Percentiles rank a stretch among this genome's conserved stretches.
These are phyloP conservation scores for Aix galericulata DNA, from an alignment of 2,113 vertebrate species.

Conservation along the genomic window DNA sequence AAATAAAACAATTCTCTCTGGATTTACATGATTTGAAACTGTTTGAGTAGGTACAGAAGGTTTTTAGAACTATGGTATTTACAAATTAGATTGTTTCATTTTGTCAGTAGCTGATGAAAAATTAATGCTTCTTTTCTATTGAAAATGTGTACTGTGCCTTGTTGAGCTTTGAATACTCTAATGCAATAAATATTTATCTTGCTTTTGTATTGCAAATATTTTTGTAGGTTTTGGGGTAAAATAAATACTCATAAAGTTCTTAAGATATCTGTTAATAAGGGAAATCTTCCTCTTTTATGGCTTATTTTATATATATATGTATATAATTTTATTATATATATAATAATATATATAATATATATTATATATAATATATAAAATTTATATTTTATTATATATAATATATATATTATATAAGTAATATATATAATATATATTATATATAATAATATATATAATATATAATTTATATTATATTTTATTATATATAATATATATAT, in stretches of 20 bases:
- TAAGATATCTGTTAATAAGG: background rate
- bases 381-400: too few relatives aligned
- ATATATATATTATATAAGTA: too few relatives aligned
- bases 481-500: too few relatives aligned
- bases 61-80: background rate
- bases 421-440: too few relatives aligned
- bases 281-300: background rate
- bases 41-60: background rate
- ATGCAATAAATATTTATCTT: background rate
- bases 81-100: background rate
- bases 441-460: too few relatives aligned
- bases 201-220: background rate
- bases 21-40: background rate
- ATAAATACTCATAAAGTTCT: background rate
- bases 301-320: background rate
- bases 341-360: too few relatives aligned
- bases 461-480: too few relatives aligned
- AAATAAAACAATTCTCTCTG: background rate
- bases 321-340: too few relatives aligned
- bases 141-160: background rate
- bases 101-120: background rate
- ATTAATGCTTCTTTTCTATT: background rate
- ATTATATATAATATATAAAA: too few relatives aligned
- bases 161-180: background rate
- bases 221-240: background rate